phyloP scores from a whole-genome alignment of 2,113 vertebrate genomes.

The Taurulus bubalis region DNA sequence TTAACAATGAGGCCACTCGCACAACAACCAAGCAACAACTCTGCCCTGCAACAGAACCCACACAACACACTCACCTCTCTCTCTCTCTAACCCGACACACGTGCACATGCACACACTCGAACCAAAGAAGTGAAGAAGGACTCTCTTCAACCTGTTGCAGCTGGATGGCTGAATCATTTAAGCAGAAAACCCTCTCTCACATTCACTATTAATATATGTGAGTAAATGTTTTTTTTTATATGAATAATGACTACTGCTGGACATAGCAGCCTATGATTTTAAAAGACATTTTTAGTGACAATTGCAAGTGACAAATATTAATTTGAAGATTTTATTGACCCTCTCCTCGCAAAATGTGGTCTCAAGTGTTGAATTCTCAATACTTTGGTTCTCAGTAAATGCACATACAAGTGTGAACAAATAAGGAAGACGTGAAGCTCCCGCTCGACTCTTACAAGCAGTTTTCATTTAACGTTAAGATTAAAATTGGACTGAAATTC shows the following conservation, averaged over 20 bases:
- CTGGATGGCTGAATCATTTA: too few species aligned
- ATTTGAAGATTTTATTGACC: too few species aligned
- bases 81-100: background rate
- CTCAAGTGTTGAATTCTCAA: background rate
- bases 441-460: background rate
- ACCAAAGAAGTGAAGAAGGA: background rate
- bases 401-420: background rate
- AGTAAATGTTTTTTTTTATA: background rate
- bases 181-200: background rate
- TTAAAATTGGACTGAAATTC: conserved; percentile 18
- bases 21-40: background rate
- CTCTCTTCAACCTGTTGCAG: too few species aligned
- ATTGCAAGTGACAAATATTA: too few species aligned
- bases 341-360: too few species aligned
- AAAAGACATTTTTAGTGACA: too few species aligned
- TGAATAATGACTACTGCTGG: background rate
- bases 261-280: too few species aligned
- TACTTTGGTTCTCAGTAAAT: background rate
- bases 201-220: background rate
- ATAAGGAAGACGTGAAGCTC: background rate
- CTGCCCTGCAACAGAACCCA: background rate
- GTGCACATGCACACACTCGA: background rate
- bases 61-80: background rate
- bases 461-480: conserved; percentile 15
- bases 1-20: background rate